phyloP scores from a whole-genome alignment of 2,888 invertebrate species.

The Drosophila ustulata region DNA sequence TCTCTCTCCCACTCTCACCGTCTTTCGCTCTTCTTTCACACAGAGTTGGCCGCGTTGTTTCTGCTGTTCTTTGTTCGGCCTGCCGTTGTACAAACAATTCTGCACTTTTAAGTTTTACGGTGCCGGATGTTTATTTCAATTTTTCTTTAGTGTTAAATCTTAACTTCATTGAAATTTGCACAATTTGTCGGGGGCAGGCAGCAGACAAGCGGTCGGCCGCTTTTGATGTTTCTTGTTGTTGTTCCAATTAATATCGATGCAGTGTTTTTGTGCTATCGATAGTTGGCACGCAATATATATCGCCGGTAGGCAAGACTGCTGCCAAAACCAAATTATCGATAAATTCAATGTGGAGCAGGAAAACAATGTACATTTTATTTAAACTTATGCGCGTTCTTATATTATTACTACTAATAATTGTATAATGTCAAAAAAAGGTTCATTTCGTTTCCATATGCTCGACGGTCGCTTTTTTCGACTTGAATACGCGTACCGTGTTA shows the following conservation, averaged over 20 bases:
- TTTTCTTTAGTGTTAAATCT: slow-evolving; percentile 24
- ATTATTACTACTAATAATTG: slow-evolving; percentile 44
- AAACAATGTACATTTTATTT: slow-evolving; percentile 53
- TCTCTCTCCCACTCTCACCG: slow-evolving; percentile 15
- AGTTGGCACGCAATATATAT: slow-evolving; percentile 28
- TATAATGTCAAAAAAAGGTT: slow-evolving; percentile 18
- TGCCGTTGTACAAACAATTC: slow-evolving; percentile 14
- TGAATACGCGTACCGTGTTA: slow-evolving; percentile 95
- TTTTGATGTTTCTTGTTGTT: slow-evolving; percentile 61
- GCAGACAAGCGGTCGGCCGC: slow-evolving; percentile 64
- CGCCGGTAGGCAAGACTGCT: slow-evolving; percentile 39
- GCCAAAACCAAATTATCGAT: slow-evolving; percentile 26
- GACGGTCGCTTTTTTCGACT: slow-evolving; percentile 85
- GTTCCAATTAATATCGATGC: slow-evolving; percentile 59
- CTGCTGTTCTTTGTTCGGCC: slow-evolving; percentile 36
- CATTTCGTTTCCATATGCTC: slow-evolving; percentile 60
- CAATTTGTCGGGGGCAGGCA: slow-evolving; percentile 36
- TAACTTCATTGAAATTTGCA: slow-evolving; percentile 27
- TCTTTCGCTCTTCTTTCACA: slow-evolving; percentile 50
- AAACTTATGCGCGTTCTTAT: slow-evolving; percentile 44
- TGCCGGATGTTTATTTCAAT: slow-evolving; percentile 4
- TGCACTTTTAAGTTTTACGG: slow-evolving; percentile 33
- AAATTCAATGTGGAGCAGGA: slow-evolving; percentile 12
- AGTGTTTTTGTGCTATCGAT: slow-evolving; percentile 47
- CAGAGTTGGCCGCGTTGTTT: slow-evolving; percentile 52